phyloP scores from a whole-genome alignment of 2,797 vertebrate species.

The Limnodromus scolopaceus region DNA sequence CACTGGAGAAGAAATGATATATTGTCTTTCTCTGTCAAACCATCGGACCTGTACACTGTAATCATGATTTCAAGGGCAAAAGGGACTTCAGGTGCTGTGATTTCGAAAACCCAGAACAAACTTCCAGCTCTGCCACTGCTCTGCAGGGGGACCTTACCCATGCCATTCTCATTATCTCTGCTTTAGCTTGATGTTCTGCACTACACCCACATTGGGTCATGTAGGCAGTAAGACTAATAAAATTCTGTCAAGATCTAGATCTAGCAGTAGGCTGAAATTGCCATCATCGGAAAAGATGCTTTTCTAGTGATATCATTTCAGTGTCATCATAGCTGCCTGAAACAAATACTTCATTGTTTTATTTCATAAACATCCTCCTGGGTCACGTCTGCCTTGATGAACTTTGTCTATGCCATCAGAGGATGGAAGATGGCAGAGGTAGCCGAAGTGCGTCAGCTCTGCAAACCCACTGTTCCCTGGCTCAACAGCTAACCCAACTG shows the following conservation, averaged over 20 bases:
- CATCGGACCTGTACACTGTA: rapidly evolving
- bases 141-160: not conserved
- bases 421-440: not conserved
- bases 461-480: constrained; percentile 49
- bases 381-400: not conserved
- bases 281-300: not conserved
- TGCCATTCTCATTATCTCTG: not conserved
- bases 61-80: not conserved
- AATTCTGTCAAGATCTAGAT: not conserved
- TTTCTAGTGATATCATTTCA: not conserved
- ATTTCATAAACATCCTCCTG: constrained; percentile 13
- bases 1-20: not conserved
- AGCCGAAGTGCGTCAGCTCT: constrained; percentile 38
- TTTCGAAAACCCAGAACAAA: not conserved
- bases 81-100: not conserved
- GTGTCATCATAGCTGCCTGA: constrained; percentile 6
- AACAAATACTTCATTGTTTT: constrained; percentile 29
- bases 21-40: not conserved
- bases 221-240: not conserved
- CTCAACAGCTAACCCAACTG: constrained; percentile 7
- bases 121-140: not conserved
- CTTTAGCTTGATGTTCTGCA: not conserved
- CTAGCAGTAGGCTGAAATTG: not conserved
- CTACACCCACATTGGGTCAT: not conserved
- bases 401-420: not conserved